Evolutionary conservation across 2,113 vertebrate species (phyloP).

Genomic region (Heterocephalus glaber): DNA sequence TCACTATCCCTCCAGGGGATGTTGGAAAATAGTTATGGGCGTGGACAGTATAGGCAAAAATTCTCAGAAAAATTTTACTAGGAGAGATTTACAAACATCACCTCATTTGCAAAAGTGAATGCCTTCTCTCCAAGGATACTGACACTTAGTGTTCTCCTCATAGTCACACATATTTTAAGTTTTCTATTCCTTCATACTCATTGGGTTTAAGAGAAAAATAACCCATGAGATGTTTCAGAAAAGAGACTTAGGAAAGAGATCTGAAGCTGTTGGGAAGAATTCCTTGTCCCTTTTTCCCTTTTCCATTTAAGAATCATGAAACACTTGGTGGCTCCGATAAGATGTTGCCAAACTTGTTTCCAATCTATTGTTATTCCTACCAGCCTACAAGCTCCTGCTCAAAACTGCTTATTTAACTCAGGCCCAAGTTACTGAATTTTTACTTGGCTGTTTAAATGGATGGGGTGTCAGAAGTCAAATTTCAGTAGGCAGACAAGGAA

Average conservation of each 20-base stretch:
- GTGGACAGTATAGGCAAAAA: not conserved
- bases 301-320: not conserved
- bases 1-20: not conserved
- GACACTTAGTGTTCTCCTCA: not conserved
- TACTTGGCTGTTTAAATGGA: not conserved
- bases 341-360: not conserved
- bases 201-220: conserved; percentile 14
- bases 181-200: not conserved
- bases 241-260: not conserved
- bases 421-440: not conserved
- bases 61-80: not conserved
- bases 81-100: not conserved
- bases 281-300: not conserved
- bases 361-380: not conserved
- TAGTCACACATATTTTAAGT: not conserved
- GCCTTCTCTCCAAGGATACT: not conserved
- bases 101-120: not conserved
- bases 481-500: not conserved
- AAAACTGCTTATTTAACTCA: conserved; percentile 2
- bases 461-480: not conserved
- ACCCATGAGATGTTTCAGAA: not conserved
- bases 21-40: not conserved
- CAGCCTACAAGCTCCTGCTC: not conserved
- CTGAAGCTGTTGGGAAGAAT: not conserved
- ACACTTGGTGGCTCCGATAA: not conserved